Base-by-base conservation (phyloP, 2,797 vertebrate species). In the Cynodonichthys magdalenae region DNA sequence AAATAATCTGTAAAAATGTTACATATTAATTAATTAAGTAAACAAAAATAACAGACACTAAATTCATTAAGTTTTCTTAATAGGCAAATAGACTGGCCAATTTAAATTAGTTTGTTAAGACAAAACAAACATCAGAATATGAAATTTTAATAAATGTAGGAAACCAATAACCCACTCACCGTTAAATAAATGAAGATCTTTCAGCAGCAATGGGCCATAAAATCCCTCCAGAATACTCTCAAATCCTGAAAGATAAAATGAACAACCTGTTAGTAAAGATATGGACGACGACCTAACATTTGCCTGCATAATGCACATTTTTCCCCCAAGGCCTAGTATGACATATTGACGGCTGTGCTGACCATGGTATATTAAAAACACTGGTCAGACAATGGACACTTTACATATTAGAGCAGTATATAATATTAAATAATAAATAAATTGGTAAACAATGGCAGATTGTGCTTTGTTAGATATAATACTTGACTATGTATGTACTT, bases 181-280 rank as follows among this genome's bases (percentile, higher is more conserved):
- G 93, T 96, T 95, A 94, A 98, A 99, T 94, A 99, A 97, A 92
- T 93, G 96, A 92, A 99, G 95, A 93, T 99, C 97, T 94, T 94
- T 96, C 91, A 96, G 92, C 90, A 99, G 93, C 92, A 96, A 92
- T 82, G 95, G 94, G 91, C 97, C 97, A 95, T 97, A 99, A 92
- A 99, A 95, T 90, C 96, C 97, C 94, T 98, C 96, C 93, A 99
- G 94, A 91, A 99, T 99, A 92, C 96, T 98, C 94, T 99, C 97
- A 93, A 99, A 98, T 83, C 98, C 98, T 99, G 89, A 63, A 91
- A 88, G 72, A 77, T 17, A 84, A 55, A 60, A 63, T 0, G 9
- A 28, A 72, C 18, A 53, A n/a, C 8, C 17, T 57, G 45, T 49
- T 2, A 47, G 18, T 48, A 20, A 39, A 2, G 6, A 17, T 17